These are phyloP conservation scores for Drosophila subpulchrella DNA, from an alignment of 1,140 invertebrate species.

Conservation along the genomic window DNA sequence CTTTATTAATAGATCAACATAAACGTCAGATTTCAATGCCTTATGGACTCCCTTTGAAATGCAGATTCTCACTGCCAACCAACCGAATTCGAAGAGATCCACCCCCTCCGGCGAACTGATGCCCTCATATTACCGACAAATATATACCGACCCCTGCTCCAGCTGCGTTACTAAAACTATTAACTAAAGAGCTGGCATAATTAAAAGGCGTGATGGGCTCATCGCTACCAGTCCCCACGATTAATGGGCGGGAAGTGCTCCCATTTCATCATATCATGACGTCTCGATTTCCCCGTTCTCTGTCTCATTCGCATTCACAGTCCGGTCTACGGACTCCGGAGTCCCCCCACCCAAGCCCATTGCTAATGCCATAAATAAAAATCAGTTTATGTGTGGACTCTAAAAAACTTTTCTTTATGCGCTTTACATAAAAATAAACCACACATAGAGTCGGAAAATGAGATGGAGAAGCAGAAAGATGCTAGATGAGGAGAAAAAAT, in stretches of 20 bases:
- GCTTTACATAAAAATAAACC: slow-evolving; percentile 80
- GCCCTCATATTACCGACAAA: slow-evolving; percentile 53
- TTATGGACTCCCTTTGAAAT: slow-evolving; percentile 61
- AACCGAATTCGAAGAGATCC: slow-evolving; percentile 47
- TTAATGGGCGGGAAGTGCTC: slow-evolving; percentile 52
- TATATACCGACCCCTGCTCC: slow-evolving; percentile 35
- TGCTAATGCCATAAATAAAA: slow-evolving; percentile 73
- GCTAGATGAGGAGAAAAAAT: slow-evolving; percentile 53
- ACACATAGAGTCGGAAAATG: slow-evolving; percentile 45
- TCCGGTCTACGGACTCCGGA: slow-evolving; percentile 2
- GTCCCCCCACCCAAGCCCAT: slow-evolving; percentile 32
- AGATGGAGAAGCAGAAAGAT: slow-evolving; percentile 28
- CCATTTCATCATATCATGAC: slow-evolving; percentile 74
- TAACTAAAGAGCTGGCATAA: slow-evolving; percentile 81
- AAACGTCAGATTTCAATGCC: slow-evolving; percentile 70
- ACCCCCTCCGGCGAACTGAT: neutral
- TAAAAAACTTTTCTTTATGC: slow-evolving; percentile 80
- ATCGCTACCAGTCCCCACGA: slow-evolving; percentile 33
- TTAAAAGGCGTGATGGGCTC: slow-evolving; percentile 74
- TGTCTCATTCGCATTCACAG: slow-evolving; percentile 14
- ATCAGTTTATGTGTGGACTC: slow-evolving; percentile 79
- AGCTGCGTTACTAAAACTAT: slow-evolving; percentile 77
- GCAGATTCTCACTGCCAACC: slow-evolving; percentile 52
- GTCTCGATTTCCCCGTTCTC: slow-evolving; percentile 68
- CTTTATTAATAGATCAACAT: slow-evolving; percentile 79